Conservation (phyloP, 2,797 vertebrate genomes). For the Ceryle rudis region DNA sequence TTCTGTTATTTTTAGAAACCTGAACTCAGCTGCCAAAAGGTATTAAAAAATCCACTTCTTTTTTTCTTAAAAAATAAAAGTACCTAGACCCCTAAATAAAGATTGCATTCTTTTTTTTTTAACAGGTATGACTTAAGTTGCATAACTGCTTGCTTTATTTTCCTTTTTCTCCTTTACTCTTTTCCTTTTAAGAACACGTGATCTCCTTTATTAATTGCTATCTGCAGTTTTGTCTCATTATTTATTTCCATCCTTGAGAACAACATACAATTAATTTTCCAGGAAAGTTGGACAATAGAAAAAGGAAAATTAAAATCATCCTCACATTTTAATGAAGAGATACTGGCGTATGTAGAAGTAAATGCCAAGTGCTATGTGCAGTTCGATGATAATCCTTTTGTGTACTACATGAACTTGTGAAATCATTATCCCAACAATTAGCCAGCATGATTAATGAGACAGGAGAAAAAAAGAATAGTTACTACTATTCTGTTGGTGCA, state of each 20-base stretch:
- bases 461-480: not conserved
- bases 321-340: slow-evolving; percentile 36
- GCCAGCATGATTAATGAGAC: slow-evolving; percentile 46
- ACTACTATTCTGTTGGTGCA: not conserved
- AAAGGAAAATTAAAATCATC: slow-evolving; percentile 24
- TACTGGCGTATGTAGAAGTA: not conserved
- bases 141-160: not conserved
- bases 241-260: slow-evolving; percentile 57
- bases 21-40: not conserved
- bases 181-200: not conserved
- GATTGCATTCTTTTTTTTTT: not conserved
- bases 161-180: not conserved
- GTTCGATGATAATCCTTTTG: slow-evolving; percentile 48
- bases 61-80: not conserved
- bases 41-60: not conserved
- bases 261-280: slow-evolving; percentile 8
- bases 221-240: slow-evolving; percentile 29
- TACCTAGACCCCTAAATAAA: not conserved
- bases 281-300: slow-evolving; percentile 11
- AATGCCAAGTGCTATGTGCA: not conserved
- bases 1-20: not conserved
- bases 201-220: not conserved
- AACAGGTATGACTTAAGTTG: not conserved
- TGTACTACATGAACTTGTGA: slow-evolving; percentile 39
- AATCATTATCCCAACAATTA: slow-evolving; percentile 65